Base-by-base conservation (phyloP, 2,888 invertebrate genomes). In the Sesamia inferens region DNA sequence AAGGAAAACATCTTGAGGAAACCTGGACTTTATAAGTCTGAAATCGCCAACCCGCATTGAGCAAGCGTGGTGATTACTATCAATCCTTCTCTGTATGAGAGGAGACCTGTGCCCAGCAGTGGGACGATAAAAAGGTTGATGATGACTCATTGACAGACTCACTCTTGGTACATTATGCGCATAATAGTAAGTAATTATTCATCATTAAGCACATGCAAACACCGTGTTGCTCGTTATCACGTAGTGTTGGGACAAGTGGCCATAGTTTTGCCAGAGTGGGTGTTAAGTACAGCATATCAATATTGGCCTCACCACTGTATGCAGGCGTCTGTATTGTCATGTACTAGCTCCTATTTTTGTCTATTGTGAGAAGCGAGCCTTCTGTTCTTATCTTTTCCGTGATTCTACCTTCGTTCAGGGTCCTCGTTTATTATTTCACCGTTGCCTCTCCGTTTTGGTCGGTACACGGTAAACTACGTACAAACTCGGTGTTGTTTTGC, bases 401-500 rank as follows among this genome's bases (percentile, higher is more conserved):
- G 75, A 81, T 10, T 57, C 83, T 78, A 76, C 77, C 79, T 85
- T 82, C 84, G 75, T 81, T 83, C 83, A 82, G 83, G 85, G 87
- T 88, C 89, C 90, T 89, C 88, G 88, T 91, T 92, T 92, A 92
- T 93, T 93, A 92, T 93, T 92, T 91, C 86, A 89, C 85, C 81
- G 87, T 86, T 85, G 81, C 68, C 80, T 78, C 76, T 75, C 82
- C 85, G 85, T 87, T 89, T 81, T 70, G 79, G 82, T 68, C 42
- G 78, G 88, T 85, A 85, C 85, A 88, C 85, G 84, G 87, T 87
- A 88, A 92, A 93, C 91, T 93, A 90, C 87, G 89, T 88, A 89
- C 90, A 90, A 93, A 93, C 91, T 92, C 87, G 71, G 82, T 85
- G 88, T 88, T 91, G 87, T 92, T 94, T 94, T 93, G 90, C 92